phyloP scores from a whole-genome alignment of 2,888 invertebrate genomes.

The Ophraella communa region DNA sequence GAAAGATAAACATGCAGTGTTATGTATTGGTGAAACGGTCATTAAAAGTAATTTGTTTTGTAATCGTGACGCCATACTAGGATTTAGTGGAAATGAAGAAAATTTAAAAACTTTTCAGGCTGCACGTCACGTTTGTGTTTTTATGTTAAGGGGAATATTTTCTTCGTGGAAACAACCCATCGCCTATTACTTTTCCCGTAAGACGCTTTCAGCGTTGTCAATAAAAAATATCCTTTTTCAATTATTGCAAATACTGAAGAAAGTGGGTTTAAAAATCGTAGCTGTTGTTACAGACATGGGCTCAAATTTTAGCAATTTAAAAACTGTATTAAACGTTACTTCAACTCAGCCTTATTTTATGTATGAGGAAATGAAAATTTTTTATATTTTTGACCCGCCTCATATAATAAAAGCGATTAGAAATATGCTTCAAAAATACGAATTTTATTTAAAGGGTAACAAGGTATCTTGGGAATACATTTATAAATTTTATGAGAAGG shows the following conservation, averaged over 20 bases:
- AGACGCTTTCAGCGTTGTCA: neutral
- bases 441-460: constrained; percentile 28
- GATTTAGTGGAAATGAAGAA: constrained; percentile 25
- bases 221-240: neutral
- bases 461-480: constrained; percentile 33
- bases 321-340: constrained; percentile 26
- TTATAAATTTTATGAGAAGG: constrained; percentile 12
- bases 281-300: constrained; percentile 33
- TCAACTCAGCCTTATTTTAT: constrained; percentile 34
- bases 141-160: constrained; percentile 34
- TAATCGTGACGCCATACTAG: constrained; percentile 30
- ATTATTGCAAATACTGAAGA: constrained; percentile 11
- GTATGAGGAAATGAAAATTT: constrained; percentile 29
- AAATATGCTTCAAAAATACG: constrained; percentile 35
- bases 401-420: constrained; percentile 38
- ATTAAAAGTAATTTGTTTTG: constrained; percentile 36
- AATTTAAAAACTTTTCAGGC: constrained; percentile 23
- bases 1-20: neutral
- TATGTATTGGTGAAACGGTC: constrained; percentile 35
- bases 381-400: constrained; percentile 40
- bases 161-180: neutral
- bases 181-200: neutral
- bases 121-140: constrained; percentile 19
- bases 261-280: constrained; percentile 27
- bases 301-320: constrained; percentile 31